phyloP scores from a whole-genome alignment of 2,797 vertebrate species.

The Xiphorhynchus erythropygius region DNA sequence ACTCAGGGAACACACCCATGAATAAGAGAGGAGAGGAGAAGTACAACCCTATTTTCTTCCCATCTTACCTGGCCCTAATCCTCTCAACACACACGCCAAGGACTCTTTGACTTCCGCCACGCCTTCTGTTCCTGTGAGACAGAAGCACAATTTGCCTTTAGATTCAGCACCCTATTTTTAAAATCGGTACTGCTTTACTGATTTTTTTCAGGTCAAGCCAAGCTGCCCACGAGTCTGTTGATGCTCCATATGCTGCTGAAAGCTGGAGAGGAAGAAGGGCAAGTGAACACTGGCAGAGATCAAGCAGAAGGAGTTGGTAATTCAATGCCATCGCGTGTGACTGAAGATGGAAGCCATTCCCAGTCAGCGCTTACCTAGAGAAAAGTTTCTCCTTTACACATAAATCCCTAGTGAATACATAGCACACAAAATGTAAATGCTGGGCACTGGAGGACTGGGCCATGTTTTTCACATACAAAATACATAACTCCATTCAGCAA shows the following conservation, averaged over 20 bases:
- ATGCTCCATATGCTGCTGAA: slow-evolving; percentile 45
- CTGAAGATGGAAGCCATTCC: background rate
- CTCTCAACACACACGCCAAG: background rate
- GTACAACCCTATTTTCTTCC: rapidly evolving
- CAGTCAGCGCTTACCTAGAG: background rate
- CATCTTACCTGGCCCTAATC: background rate
- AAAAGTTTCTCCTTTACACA: background rate
- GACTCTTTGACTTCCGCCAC: background rate
- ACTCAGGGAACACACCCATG: rapidly evolving
- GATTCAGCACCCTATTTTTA: slow-evolving; percentile 42
- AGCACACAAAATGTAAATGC: background rate
- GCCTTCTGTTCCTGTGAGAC: slow-evolving; percentile 13
- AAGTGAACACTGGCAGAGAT: slow-evolving; percentile 9
- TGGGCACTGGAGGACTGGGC: background rate
- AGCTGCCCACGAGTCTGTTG: slow-evolving; percentile 21
- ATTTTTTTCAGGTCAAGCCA: slow-evolving; percentile 54
- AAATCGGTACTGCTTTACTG: slow-evolving; percentile 19
- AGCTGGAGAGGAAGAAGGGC: slow-evolving; percentile 38
- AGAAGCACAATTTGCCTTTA: background rate
- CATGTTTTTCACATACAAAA: background rate
- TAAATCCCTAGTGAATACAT: background rate
- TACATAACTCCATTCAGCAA: background rate
- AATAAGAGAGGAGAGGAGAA: background rate
- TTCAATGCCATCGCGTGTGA: background rate
- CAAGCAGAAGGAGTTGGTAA: slow-evolving; percentile 1